Conservation (phyloP, 2,113 vertebrate species). For the Gavialis gangeticus region DNA sequence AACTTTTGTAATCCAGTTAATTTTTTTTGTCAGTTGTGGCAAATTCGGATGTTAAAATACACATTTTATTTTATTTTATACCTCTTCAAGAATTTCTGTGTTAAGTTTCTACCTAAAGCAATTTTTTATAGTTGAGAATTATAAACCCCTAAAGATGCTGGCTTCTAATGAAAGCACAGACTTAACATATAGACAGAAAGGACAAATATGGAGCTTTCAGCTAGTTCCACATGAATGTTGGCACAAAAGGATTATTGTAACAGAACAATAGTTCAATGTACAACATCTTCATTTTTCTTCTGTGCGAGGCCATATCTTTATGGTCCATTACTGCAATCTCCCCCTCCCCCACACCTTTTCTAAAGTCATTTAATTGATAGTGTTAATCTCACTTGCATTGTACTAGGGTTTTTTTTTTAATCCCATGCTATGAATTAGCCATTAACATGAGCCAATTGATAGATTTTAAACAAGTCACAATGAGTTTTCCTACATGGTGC, state of each 20-base stretch:
- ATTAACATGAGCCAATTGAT: neutral
- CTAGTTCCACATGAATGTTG: neutral
- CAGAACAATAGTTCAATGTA: constrained; percentile 39
- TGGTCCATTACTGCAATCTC: constrained; percentile 6
- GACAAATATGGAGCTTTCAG: neutral
- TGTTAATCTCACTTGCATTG: constrained; percentile 45
- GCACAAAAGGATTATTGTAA: neutral
- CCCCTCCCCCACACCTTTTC: neutral
- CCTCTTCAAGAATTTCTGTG: neutral
- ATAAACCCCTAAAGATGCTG: neutral
- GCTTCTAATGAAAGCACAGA: neutral
- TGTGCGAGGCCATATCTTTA: constrained; percentile 17
- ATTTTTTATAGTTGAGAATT: neutral
- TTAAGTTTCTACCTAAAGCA: neutral
- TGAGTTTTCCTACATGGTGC: neutral
- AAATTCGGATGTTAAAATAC: neutral
- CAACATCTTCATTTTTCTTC: constrained; percentile 7
- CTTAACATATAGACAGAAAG: neutral
- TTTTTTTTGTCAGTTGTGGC: neutral
- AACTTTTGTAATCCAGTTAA: neutral
- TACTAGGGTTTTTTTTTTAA: neutral
- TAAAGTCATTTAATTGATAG: constrained; percentile 39
- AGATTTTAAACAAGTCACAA: neutral
- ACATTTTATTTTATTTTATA: neutral
- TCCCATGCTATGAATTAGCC: neutral